A percentile compares a stretch with the other conserved stretches of the same genome.
These are phyloP conservation scores for Drosophila tristis DNA, from an alignment of 1,140 invertebrate genomes.

Conservation along the genomic window DNA sequence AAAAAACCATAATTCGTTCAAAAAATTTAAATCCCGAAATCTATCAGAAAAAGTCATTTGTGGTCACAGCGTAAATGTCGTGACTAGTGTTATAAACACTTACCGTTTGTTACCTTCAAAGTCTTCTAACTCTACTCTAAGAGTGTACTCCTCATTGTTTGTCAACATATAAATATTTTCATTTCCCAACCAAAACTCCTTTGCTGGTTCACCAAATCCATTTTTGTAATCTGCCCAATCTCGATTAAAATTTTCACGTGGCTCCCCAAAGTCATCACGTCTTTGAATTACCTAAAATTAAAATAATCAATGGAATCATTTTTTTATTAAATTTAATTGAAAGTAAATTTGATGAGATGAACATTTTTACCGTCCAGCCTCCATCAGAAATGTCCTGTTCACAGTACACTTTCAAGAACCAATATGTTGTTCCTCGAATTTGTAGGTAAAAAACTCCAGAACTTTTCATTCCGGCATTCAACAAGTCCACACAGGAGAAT, in stretches of 20 bases:
- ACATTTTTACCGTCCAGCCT: constrained; percentile 94
- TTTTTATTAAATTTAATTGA: neutral
- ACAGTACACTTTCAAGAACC: constrained; percentile 96
- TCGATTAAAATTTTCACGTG: constrained; percentile 95
- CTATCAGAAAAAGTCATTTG: too few relatives aligned
- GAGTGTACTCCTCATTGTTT: constrained; percentile 95
- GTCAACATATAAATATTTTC: constrained; percentile 97
- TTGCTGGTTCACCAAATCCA: constrained; percentile 95
- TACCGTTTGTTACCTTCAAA: constrained; percentile 97
- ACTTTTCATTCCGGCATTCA: constrained; percentile 92
- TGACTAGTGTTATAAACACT: neutral
- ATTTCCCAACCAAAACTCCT: constrained; percentile 97
- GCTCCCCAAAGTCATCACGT: constrained; percentile 93
- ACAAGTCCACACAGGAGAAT: constrained; percentile 93
- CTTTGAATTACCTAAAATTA: constrained; percentile 92
- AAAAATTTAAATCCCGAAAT: too few relatives aligned
- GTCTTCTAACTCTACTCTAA: constrained; percentile 95
- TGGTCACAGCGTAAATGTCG: too few relatives aligned
- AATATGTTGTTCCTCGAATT: constrained; percentile 94
- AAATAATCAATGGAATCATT: neutral
- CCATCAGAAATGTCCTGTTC: constrained; percentile 95
- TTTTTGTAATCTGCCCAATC: constrained; percentile 98
- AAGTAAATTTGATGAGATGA: neutral
- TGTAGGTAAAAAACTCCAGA: constrained; percentile 95
- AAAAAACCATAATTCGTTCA: too few relatives aligned